Base-by-base conservation (phyloP, 2,888 invertebrate genomes). In the Gasteruption jaculator region DNA sequence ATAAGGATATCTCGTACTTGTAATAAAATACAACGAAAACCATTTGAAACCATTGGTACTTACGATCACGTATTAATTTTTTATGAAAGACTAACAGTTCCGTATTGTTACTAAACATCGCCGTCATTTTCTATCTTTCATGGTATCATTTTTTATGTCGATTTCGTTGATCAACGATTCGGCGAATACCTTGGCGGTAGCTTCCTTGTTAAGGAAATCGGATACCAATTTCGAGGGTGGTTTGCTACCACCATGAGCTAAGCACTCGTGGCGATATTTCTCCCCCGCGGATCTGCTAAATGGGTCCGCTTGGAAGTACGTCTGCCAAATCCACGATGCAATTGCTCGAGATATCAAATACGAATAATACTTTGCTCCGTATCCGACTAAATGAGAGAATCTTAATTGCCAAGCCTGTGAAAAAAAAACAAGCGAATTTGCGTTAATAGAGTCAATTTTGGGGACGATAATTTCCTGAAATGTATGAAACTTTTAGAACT, bases 311-410 rank as follows among this genome's bases (percentile, higher is more conserved):
- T 83, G 78, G 64, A 97, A 95, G 67, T 87, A 84, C 14, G 80
- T 80, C 64, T 88, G 85, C 96, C 96, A 97, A 49, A 94, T 90
- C 75, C 86, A 85, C 41, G 91, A 88, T 0, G 96, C 94, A 35
- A 95, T 82, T 6, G 94, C 91, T 59, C 91, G 81, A 0, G 97
- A 96, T 61, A 96, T 87, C 49, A 99, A 75, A 74, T 99, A 99
- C 1, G 97, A 89, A 71, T 97, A 99, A 74, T 99, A 99, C 72
- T 95, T 96, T 0, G 96, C 96, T 25, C 99, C 99, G 72, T 99
- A 99, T 2, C 96, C 95, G 4, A 96, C 90, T 39, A 99, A 75
- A 73, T 99, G 99, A 47, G 92, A 89, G 74, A 99, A 99, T 43
- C 96, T 78, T 57, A 92, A 78, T 63, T 96, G 95, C 94, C 94